phyloP scores from a whole-genome alignment of 2,113 vertebrate species.

The Sorex araneus region DNA sequence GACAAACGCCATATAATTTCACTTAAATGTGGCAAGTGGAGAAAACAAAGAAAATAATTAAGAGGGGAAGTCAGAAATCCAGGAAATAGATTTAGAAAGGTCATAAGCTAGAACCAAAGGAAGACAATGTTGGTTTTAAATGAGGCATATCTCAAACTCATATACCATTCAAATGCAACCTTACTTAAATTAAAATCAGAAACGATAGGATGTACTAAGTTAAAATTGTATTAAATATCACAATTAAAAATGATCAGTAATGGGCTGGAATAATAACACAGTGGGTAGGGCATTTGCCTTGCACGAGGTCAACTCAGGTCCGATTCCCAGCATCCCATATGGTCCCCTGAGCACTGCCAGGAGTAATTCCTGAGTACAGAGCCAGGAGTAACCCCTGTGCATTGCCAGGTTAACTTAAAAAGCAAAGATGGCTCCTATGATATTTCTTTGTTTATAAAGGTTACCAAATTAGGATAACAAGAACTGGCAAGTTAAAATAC shows the following conservation, averaged over 20 bases:
- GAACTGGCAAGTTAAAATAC: conserved; percentile 8
- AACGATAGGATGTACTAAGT: background rate
- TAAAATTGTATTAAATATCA: background rate
- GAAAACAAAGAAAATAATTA: background rate
- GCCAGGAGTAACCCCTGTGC: too few species aligned
- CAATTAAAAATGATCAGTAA: background rate
- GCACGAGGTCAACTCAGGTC: too few species aligned
- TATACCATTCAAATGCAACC: background rate
- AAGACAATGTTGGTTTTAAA: background rate
- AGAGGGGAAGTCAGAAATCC: background rate
- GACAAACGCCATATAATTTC: background rate
- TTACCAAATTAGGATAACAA: background rate
- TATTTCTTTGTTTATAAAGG: background rate
- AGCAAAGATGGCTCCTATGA: background rate
- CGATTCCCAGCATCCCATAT: too few species aligned
- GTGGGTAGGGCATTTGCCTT: too few species aligned
- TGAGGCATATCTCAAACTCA: too few species aligned
- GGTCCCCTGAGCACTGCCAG: too few species aligned
- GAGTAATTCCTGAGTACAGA: too few species aligned
- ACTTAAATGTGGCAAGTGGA: background rate
- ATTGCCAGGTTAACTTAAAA: too few species aligned
- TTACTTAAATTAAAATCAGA: background rate
- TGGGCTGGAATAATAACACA: too few species aligned
- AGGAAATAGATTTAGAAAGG: background rate
- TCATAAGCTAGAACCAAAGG: background rate